A percentile compares a stretch with the other conserved stretches of the same genome.
Evolutionary conservation across 2,113 vertebrate species (phyloP).

Genomic region (Piaya cayana): DNA sequence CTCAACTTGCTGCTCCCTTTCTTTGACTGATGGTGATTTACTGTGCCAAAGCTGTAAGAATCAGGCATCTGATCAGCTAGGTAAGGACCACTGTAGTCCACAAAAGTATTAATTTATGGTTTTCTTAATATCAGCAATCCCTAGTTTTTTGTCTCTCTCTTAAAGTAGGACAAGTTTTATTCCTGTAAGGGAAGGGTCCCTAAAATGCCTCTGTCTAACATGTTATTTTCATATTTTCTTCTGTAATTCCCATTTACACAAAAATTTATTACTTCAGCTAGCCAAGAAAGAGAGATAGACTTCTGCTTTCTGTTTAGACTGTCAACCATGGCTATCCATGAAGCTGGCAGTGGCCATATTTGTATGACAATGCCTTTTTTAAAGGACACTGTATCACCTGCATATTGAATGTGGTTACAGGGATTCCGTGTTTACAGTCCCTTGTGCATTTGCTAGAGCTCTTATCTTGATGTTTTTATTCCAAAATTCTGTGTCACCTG

Average conservation of each 20-base stretch:
- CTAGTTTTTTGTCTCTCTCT: neutral
- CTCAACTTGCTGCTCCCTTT: neutral
- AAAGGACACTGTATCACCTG: neutral
- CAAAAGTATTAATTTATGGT: neutral
- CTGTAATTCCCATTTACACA: neutral
- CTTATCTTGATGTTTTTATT: no score
- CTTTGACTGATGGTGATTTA: neutral
- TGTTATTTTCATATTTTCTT: neutral
- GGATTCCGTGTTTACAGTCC: neutral
- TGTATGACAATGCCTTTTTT: rapidly evolving
- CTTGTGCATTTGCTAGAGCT: neutral
- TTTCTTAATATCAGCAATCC: neutral
- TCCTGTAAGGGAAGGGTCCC: neutral
- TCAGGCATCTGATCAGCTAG: neutral
- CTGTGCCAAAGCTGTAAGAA: neutral
- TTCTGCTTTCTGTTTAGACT: neutral
- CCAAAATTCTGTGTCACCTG: neutral
- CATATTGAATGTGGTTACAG: neutral
- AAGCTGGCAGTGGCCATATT: neutral
- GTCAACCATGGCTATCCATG: neutral
- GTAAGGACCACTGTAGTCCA: neutral
- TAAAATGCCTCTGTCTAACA: neutral
- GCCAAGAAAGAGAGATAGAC: neutral
- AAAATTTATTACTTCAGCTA: neutral
- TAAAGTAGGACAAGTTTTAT: neutral